A percentile compares a stretch with the other conserved stretches of the same genome.
Evolutionary conservation across 2,888 invertebrate genomes (phyloP).

Genomic region (Acrobasis consociella): DNA sequence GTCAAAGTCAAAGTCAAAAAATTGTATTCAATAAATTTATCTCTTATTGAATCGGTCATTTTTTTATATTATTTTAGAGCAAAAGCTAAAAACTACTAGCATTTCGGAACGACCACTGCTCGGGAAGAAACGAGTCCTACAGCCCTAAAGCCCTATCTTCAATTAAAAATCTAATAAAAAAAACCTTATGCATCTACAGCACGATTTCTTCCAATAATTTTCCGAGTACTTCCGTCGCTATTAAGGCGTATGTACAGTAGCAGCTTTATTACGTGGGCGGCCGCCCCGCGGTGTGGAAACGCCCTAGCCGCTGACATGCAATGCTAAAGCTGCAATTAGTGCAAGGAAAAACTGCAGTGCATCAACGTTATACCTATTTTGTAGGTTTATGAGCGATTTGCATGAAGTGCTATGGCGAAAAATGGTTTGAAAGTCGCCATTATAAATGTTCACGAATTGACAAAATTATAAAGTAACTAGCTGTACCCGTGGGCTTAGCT

Average conservation of each 20-base stretch:
- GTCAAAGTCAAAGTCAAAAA: too few species aligned
- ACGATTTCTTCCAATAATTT: constrained; percentile 9
- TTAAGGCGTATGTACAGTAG: constrained; percentile 13
- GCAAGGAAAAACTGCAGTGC: constrained; percentile 6
- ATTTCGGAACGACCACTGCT: too few species aligned
- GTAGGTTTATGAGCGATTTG: too few species aligned
- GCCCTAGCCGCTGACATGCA: constrained; percentile 7
- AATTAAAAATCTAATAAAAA: not conserved
- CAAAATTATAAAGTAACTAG: too few species aligned
- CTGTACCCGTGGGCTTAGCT: too few species aligned
- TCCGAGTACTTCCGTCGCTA: not conserved
- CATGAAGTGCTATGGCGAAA: too few species aligned
- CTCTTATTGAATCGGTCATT: too few species aligned
- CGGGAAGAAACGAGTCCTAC: not conserved
- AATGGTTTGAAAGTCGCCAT: too few species aligned
- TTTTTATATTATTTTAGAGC: too few species aligned
- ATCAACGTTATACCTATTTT: not conserved
- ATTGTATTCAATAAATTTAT: too few species aligned
- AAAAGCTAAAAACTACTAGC: too few species aligned
- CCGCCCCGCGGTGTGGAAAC: constrained; percentile 1
- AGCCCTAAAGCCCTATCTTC: not conserved
- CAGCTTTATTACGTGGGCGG: constrained; percentile 3
- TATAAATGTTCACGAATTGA: too few species aligned
- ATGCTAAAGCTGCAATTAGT: constrained; percentile 3
- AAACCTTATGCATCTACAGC: not conserved